These are phyloP conservation scores for Streblospio benedicti DNA, from an alignment of 1,140 invertebrate genomes.

Conservation along the genomic window DNA sequence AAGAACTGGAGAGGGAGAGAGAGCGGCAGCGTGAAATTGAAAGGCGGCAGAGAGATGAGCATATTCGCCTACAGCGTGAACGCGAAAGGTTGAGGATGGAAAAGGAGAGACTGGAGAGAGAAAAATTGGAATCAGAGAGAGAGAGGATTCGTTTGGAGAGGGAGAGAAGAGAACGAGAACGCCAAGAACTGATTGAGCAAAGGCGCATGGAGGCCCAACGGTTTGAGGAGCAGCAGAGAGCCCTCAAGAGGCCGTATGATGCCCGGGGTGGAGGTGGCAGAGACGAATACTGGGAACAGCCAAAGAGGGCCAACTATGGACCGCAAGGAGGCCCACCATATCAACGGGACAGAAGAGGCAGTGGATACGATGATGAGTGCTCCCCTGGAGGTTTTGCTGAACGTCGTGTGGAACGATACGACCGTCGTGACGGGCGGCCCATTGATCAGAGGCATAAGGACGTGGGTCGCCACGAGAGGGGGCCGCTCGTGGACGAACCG, in stretches of 20 bases:
- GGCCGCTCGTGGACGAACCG: too few relatives aligned
- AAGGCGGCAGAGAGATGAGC: constrained; percentile 68
- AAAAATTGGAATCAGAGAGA: constrained; percentile 59
- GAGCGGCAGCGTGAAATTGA: constrained; percentile 66
- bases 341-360: too few relatives aligned
- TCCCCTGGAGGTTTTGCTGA: neutral
- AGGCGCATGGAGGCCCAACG: constrained; percentile 49
- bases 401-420: constrained; percentile 1
- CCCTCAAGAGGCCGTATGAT: neutral
- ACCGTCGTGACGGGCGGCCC: neutral
- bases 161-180: constrained; percentile 71
- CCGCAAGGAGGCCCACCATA: too few relatives aligned
- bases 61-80: constrained; percentile 60
- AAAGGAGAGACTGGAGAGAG: constrained; percentile 57
- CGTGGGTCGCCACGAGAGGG: too few relatives aligned
- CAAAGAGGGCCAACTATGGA: neutral
- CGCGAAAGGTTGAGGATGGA: constrained; percentile 50
- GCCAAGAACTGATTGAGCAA: constrained; percentile 69
- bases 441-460: neutral
- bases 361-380: constrained; percentile 8
- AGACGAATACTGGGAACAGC: neutral
- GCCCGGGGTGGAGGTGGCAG: neutral
- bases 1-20: constrained; percentile 51
- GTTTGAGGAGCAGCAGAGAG: constrained; percentile 14
- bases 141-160: constrained; percentile 57